These are phyloP conservation scores for Molorchus minor DNA, from an alignment of 2,888 invertebrate genomes.

Conservation along the genomic window DNA sequence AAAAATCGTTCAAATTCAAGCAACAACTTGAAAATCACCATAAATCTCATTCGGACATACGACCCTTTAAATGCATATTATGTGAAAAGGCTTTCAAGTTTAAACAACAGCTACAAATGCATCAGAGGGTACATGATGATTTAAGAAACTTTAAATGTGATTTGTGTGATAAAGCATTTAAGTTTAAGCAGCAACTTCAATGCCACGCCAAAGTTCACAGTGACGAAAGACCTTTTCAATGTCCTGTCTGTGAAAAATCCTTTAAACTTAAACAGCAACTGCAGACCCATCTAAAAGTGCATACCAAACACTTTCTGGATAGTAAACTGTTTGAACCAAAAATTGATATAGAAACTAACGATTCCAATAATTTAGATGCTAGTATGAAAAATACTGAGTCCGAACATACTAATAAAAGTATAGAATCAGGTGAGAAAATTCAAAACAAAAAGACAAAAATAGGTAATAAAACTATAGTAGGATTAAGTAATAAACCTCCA, in stretches of 20 bases:
- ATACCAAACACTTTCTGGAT: conserved; percentile 31
- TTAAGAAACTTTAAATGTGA: conserved; percentile 43
- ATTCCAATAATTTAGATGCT: too few species aligned
- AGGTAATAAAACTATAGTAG: too few species aligned
- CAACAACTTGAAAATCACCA: conserved; percentile 46
- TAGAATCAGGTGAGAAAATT: too few species aligned
- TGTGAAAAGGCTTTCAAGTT: conserved; percentile 44
- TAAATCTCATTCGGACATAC: conserved; percentile 38
- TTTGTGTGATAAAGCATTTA: conserved; percentile 43
- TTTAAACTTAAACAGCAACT: conserved; percentile 39
- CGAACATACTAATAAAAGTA: too few species aligned
- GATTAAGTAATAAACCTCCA: too few species aligned
- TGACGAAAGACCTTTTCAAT: conserved; percentile 37
- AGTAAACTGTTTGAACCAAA: conserved; percentile 32
- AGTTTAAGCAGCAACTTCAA: conserved; percentile 33
- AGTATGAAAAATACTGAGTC: too few species aligned
- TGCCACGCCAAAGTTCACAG: conserved; percentile 36
- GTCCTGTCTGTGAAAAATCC: conserved; percentile 32
- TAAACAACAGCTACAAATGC: conserved; percentile 47
- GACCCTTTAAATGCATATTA: conserved; percentile 42
- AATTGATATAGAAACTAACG: conserved; percentile 13
- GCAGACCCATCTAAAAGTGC: conserved; percentile 34
- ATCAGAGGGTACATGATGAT: conserved; percentile 42
- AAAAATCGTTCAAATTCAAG: conserved; percentile 47
- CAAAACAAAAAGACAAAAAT: too few species aligned